These are phyloP conservation scores for Anarhynchus alexandrinus DNA, from an alignment of 2,113 vertebrate species.

Conservation along the genomic window DNA sequence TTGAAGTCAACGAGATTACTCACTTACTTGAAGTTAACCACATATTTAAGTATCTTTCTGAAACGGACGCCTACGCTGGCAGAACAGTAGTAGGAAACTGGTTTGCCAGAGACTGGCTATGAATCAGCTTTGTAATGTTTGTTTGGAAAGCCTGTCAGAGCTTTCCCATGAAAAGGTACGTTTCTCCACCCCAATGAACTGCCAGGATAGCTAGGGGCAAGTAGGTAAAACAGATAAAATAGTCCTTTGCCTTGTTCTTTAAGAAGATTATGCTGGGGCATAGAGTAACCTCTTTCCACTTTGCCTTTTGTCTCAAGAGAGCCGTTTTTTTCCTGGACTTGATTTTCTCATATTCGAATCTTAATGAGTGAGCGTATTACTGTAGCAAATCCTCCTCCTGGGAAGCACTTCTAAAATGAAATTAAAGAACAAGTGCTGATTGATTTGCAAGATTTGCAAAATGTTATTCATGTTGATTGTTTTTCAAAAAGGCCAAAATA, in stretches of 20 bases:
- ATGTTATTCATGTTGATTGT: background rate
- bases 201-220: background rate
- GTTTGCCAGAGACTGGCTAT: background rate
- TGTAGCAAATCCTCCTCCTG: conserved; percentile 6
- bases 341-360: conserved; percentile 28
- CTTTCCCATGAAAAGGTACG: background rate
- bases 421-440: background rate
- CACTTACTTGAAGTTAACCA: conserved; percentile 13
- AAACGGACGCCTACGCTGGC: background rate
- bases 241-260: background rate
- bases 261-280: background rate
- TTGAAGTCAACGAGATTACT: conserved; percentile 4
- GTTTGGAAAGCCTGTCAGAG: background rate
- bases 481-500: background rate
- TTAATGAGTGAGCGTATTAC: conserved; percentile 7
- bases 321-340: background rate
- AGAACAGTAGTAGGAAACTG: background rate
- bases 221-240: background rate
- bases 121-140: background rate
- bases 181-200: background rate
- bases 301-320: background rate
- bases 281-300: background rate
- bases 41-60: background rate
- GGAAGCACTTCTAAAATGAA: conserved; percentile 2
- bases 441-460: conserved; percentile 1